These are phyloP conservation scores for Cyphomyrus plagiostoma DNA, from an alignment of 2,113 vertebrate species.

Conservation along the genomic window DNA sequence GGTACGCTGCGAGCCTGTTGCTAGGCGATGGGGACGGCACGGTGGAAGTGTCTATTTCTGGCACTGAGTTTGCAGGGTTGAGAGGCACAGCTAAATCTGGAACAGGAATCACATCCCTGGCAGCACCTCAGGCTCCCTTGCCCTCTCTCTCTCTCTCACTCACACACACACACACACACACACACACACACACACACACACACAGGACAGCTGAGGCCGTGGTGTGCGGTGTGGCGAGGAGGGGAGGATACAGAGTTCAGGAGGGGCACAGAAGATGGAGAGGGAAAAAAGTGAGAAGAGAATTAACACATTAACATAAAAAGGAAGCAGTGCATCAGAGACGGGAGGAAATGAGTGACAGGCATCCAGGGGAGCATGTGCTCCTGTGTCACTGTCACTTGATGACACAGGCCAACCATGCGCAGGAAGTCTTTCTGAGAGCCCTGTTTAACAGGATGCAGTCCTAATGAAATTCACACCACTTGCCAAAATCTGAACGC, in stretches of 20 bases:
- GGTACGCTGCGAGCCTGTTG: constrained; percentile 63
- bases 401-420: background rate
- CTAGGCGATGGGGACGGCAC: constrained; percentile 58
- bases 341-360: background rate
- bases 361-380: background rate
- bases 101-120: constrained; percentile 62
- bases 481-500: background rate
- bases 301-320: background rate
- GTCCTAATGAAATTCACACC: background rate
- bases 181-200: background rate
- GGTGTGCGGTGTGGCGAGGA: background rate
- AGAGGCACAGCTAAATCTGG: constrained; percentile 68
- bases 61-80: constrained; percentile 67
- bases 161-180: background rate
- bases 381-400: background rate
- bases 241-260: background rate
- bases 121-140: constrained; percentile 33
- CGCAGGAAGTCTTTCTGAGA: background rate
- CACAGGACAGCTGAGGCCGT: background rate
- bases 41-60: constrained; percentile 64
- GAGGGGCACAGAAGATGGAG: background rate
- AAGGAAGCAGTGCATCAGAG: no score
- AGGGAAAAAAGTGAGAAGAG: background rate
- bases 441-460: background rate
- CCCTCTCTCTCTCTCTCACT: background rate